Conservation (phyloP, 2,797 vertebrate genomes). For the Champsocephalus esox region DNA sequence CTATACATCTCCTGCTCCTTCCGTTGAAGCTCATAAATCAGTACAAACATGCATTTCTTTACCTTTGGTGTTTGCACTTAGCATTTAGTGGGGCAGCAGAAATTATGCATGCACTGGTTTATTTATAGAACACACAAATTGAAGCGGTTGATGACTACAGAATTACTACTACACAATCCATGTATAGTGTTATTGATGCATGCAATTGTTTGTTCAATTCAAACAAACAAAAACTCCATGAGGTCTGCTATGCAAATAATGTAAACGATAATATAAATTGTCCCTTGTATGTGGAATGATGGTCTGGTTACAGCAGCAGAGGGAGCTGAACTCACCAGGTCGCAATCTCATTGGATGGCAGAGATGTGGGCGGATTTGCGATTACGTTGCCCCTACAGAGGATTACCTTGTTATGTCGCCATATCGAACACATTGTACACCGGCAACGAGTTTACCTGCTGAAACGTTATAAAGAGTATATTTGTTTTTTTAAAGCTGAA, state of each 20-base stretch:
- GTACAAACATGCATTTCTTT: slow-evolving; percentile 3
- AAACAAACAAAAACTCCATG: background rate
- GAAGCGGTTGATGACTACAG: background rate
- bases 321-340: slow-evolving; percentile 45
- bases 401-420: slow-evolving; percentile 85
- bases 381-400: slow-evolving; percentile 64
- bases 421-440: slow-evolving; percentile 52
- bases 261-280: background rate
- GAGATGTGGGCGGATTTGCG: slow-evolving; percentile 69
- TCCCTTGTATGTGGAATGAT: background rate
- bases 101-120: slow-evolving; percentile 46
- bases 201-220: background rate
- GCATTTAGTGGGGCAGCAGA: slow-evolving; percentile 17
- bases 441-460: background rate
- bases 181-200: background rate
- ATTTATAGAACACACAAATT: slow-evolving; percentile 43
- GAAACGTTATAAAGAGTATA: fast-evolving
- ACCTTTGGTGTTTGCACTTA: background rate
- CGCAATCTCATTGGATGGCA: slow-evolving; percentile 52
- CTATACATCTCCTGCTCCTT: background rate
- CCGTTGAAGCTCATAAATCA: background rate
- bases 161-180: background rate
- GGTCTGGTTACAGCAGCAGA: slow-evolving; percentile 50
- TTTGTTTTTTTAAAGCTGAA: background rate
- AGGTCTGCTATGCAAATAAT: background rate